Evolutionary conservation across 2,888 invertebrate genomes (phyloP), one percentile per base, ranked within the genome.

Genomic region (Lydus trimaculatus): DNA sequence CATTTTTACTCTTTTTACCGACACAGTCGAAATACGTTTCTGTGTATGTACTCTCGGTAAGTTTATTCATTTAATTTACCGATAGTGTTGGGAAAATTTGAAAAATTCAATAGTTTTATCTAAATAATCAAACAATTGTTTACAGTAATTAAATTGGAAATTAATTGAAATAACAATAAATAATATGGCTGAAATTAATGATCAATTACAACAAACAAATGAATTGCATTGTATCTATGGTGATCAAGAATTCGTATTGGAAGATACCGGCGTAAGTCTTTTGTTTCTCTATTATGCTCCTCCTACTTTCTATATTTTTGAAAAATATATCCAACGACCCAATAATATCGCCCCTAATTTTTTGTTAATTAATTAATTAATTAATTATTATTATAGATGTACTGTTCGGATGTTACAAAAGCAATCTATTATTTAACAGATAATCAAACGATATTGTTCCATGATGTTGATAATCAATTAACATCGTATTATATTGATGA

Each of bases 61-160:
- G 76, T 76, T 69, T 72, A 75, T 67, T 36, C 43, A 63, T 61
- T 64, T 70, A 52, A 58, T 72, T 79, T 79, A 78, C 78, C 79
- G 79, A 79, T 78, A 72, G 78, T 76, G 69, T 71, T 28, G 39
- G 58, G 72, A 65, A 73, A 69, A 73, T 64, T 58, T 66, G 71
- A 31, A 63, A 62, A 69, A 70, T 64, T 74, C 73, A 63, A 58
- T 67, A 70, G 58, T 61, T 69, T 15, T 63, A 59, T 71, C 11
- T 62, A 17, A 52, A 52, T 13, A 17, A 59, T 25, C 17, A 20
- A 60, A 43, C 11, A 33, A 9, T 58, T 20, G n/a, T 58, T 48
- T 28, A 4, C 17, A n/a, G n/a, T 31, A 28, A 33, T 31, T n/a
- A 33, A 33, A 13, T n/a, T n/a, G n/a, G n/a, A n/a, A n/a, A n/a